Conservation (phyloP, 2,797 vertebrate species). For the Tokudaia muenninki region DNA sequence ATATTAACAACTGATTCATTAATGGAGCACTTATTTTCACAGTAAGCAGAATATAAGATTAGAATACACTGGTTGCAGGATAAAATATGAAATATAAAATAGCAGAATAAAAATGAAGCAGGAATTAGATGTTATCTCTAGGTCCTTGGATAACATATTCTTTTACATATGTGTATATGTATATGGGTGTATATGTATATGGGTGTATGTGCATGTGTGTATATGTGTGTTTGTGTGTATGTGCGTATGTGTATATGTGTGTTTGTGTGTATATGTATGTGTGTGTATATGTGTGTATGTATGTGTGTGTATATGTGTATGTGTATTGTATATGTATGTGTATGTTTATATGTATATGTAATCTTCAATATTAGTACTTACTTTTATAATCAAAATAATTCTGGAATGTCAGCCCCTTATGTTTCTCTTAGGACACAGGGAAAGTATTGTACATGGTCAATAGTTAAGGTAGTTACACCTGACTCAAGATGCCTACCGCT, state of each 20-base stretch:
- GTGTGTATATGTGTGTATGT: not conserved
- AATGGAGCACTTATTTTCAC: not conserved
- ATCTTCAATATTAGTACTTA: not conserved
- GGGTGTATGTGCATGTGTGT: no score
- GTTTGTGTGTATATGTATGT: no score
- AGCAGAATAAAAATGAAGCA: not conserved
- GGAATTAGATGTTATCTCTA: not conserved
- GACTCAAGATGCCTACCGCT: not conserved
- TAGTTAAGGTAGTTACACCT: not conserved
- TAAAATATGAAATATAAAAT: slow-evolving; percentile 1
- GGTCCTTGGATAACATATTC: slow-evolving; percentile 3
- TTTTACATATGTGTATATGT: not conserved
- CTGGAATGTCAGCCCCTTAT: not conserved
- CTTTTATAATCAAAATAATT: not conserved
- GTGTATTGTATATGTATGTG: no score
- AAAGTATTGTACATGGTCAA: not conserved
- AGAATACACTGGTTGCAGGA: not conserved
- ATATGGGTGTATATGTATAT: no score
- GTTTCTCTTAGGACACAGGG: not conserved
- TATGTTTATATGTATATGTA: not conserved
- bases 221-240: no score
- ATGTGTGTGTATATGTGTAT: not conserved
- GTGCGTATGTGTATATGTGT: no score
- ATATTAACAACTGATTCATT: slow-evolving; percentile 10
- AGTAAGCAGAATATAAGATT: not conserved